Evolutionary conservation across 2,888 invertebrate genomes (phyloP).

Genomic region (Clunio marinus): DNA sequence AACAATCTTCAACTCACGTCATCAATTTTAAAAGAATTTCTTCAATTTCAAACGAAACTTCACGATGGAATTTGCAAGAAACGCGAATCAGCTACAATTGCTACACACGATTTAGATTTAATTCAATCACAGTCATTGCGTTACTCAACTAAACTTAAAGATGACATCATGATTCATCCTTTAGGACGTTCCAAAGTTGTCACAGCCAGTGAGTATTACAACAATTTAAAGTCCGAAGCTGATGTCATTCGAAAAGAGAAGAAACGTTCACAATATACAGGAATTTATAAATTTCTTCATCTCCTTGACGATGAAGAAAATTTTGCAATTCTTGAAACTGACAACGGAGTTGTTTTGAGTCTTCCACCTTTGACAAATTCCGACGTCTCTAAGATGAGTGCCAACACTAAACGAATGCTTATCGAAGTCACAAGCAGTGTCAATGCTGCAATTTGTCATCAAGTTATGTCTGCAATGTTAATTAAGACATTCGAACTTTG

Average conservation of each 20-base stretch:
- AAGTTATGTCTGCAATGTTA: constrained; percentile 64
- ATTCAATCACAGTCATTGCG: constrained; percentile 54
- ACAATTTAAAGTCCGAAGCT: constrained; percentile 68
- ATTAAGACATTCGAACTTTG: constrained; percentile 60
- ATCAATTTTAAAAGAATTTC: constrained; percentile 67
- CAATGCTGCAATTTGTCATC: constrained; percentile 62
- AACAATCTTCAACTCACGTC: constrained; percentile 61
- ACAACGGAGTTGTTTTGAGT: constrained; percentile 65
- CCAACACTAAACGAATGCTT: constrained; percentile 61
- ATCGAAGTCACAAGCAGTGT: constrained; percentile 72
- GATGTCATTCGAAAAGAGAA: constrained; percentile 76
- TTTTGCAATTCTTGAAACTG: constrained; percentile 69
- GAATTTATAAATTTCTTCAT: constrained; percentile 79
- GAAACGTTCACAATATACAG: constrained; percentile 75
- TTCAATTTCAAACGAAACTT: constrained; percentile 72
- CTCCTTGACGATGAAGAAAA: constrained; percentile 68
- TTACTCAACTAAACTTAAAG: constrained; percentile 66
- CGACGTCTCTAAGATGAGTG: constrained; percentile 73
- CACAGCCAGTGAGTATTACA: constrained; percentile 65
- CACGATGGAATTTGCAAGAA: constrained; percentile 74
- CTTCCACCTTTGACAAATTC: constrained; percentile 85
- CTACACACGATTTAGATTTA: constrained; percentile 72
- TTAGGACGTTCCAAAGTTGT: constrained; percentile 58
- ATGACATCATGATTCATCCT: constrained; percentile 63
- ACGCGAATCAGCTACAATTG: constrained; percentile 72